These are phyloP conservation scores for Sylvia atricapilla DNA, from an alignment of 2,113 vertebrate species.

Conservation along the genomic window DNA sequence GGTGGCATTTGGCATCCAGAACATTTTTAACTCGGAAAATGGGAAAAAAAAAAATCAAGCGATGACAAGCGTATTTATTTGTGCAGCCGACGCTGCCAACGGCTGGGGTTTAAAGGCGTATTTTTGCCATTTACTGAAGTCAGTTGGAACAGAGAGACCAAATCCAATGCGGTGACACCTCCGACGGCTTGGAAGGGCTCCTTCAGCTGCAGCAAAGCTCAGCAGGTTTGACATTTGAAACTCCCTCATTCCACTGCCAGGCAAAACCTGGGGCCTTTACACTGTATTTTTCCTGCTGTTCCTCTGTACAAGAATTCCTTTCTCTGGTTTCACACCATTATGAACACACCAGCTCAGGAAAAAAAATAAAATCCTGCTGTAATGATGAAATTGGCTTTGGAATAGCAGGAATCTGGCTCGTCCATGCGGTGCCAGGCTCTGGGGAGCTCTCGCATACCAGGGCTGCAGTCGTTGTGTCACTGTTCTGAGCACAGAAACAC, in stretches of 20 bases:
- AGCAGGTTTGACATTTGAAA: conserved; percentile 51
- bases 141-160: background rate
- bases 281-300: conserved; percentile 21
- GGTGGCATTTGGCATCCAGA: background rate
- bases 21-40: background rate
- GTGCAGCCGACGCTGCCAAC: background rate
- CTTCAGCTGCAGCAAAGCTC: conserved; percentile 28
- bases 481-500: background rate
- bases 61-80: conserved; percentile 3
- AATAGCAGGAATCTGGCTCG: background rate
- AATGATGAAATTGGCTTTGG: background rate
- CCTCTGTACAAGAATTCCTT: background rate
- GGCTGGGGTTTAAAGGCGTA: background rate
- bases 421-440: background rate
- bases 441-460: background rate
- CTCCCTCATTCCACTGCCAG: conserved; percentile 23
- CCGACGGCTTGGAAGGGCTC: conserved; percentile 31
- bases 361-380: background rate
- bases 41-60: background rate
- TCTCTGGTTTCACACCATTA: background rate
- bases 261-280: conserved; percentile 6
- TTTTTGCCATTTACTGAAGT: conserved; percentile 20
- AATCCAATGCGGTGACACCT: background rate
- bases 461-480: background rate
- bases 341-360: background rate